Conservation (phyloP, 2,888 invertebrate genomes). For the Macrophya annulata region DNA sequence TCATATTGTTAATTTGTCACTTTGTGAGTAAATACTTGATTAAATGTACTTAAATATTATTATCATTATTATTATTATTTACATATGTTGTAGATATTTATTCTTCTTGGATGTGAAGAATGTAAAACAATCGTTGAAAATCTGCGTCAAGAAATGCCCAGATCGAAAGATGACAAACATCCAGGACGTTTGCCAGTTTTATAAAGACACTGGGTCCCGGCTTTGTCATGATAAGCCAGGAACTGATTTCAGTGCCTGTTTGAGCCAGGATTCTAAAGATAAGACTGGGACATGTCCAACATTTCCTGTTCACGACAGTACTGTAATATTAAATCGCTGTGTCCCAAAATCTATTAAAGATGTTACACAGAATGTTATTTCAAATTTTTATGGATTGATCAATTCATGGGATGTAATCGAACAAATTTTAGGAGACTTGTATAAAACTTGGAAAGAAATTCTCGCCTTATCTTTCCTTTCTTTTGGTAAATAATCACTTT, state of each 20-base stretch:
- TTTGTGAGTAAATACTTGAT: too few species aligned
- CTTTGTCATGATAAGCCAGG: constrained; percentile 85
- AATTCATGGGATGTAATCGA: constrained; percentile 95
- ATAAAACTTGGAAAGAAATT: constrained; percentile 93
- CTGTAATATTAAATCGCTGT: constrained; percentile 92
- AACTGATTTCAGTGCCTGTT: constrained; percentile 74
- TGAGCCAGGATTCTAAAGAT: constrained; percentile 74
- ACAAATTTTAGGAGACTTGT: constrained; percentile 93
- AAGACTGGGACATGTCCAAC: constrained; percentile 81
- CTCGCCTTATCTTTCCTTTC: constrained; percentile 90
- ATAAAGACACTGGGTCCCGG: constrained; percentile 86
- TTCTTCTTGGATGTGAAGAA: constrained; percentile 92
- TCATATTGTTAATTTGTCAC: too few species aligned
- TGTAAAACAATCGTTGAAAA: constrained; percentile 89
- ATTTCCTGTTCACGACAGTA: constrained; percentile 89
- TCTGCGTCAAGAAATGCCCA: constrained; percentile 96
- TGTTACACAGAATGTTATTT: constrained; percentile 83
- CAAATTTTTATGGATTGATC: constrained; percentile 89
- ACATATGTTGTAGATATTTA: constrained; percentile 82
- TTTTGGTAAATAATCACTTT: constrained; percentile 84
- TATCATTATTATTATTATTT: not conserved
- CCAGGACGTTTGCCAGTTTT: constrained; percentile 87
- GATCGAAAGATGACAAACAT: constrained; percentile 84
- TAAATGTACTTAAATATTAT: not conserved
- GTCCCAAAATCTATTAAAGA: constrained; percentile 89